A percentile compares a stretch with the other conserved stretches of the same genome.
Conservation (phyloP, 2,888 invertebrate species). For the Leptopilina drosophilae region DNA sequence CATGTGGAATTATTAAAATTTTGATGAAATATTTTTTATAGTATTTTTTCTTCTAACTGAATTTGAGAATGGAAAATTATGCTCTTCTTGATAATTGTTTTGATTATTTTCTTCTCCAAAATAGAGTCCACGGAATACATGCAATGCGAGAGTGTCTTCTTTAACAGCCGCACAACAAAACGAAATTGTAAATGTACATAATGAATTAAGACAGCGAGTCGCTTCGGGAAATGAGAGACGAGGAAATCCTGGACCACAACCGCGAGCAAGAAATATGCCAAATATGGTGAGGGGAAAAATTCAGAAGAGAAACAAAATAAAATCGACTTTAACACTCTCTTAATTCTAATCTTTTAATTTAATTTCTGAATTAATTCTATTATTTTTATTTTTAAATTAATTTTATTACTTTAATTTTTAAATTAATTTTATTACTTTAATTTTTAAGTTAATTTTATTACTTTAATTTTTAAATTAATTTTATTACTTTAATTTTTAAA, state of each 20-base stretch:
- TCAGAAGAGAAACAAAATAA: not conserved
- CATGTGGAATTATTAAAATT: too few relatives aligned
- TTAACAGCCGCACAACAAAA: not conserved
- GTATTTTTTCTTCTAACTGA: too few relatives aligned
- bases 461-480: too few relatives aligned
- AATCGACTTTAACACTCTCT: not conserved
- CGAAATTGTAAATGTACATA: slow-evolving; percentile 71
- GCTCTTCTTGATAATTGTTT: too few relatives aligned
- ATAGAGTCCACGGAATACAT: not conserved
- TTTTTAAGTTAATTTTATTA: too few relatives aligned
- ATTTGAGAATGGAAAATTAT: too few relatives aligned
- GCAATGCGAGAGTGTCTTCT: not conserved
- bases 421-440: too few relatives aligned
- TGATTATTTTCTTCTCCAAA: not conserved
- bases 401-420: too few relatives aligned
- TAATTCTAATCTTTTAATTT: too few relatives aligned
- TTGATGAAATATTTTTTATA: too few relatives aligned
- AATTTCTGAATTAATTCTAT: not conserved
- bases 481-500: too few relatives aligned
- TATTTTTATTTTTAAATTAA: too few relatives aligned
- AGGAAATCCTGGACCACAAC: slow-evolving; percentile 74
- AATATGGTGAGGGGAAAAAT: slow-evolving; percentile 56
- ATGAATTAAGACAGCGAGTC: slow-evolving; percentile 70
- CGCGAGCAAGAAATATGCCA: slow-evolving; percentile 73
- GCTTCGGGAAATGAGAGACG: slow-evolving; percentile 70